phyloP scores from a whole-genome alignment of 2,113 vertebrate species.

The Notiomystis cincta region DNA sequence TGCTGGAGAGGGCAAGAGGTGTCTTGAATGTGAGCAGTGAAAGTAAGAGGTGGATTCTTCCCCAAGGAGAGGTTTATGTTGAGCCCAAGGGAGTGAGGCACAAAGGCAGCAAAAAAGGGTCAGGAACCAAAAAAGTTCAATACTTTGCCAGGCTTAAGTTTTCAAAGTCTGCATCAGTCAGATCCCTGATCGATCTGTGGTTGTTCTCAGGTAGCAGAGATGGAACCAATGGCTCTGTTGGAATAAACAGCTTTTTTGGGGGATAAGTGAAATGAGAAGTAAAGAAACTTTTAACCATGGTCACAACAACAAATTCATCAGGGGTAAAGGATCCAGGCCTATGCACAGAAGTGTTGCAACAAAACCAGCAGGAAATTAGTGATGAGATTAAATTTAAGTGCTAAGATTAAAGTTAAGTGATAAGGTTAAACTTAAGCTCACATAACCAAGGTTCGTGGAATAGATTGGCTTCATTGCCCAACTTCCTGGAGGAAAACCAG shows the following conservation, averaged over 20 bases:
- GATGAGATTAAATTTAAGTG: background rate
- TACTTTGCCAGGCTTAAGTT: background rate
- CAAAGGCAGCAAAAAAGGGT: background rate
- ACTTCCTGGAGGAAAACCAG: background rate
- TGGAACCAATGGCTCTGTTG: background rate
- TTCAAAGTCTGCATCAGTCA: background rate
- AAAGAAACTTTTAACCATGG: rapidly evolving
- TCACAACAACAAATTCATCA: background rate
- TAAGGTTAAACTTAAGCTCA: background rate
- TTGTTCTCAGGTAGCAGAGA: background rate
- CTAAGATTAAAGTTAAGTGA: too few relatives aligned
- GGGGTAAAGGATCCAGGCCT: background rate
- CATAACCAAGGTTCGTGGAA: rapidly evolving
- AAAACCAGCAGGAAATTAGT: background rate
- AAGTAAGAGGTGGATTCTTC: background rate
- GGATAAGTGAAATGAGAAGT: background rate
- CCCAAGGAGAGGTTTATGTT: background rate
- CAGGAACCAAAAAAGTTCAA: background rate
- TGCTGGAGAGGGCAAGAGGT: background rate
- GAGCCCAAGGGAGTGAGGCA: background rate
- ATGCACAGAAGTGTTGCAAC: background rate
- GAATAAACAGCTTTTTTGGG: background rate
- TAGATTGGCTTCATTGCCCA: too few relatives aligned
- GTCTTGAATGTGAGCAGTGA: background rate
- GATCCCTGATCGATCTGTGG: background rate